Evolutionary conservation across 2,888 invertebrate species (phyloP).

Genomic region (Hirtodrosophila alboralis): DNA sequence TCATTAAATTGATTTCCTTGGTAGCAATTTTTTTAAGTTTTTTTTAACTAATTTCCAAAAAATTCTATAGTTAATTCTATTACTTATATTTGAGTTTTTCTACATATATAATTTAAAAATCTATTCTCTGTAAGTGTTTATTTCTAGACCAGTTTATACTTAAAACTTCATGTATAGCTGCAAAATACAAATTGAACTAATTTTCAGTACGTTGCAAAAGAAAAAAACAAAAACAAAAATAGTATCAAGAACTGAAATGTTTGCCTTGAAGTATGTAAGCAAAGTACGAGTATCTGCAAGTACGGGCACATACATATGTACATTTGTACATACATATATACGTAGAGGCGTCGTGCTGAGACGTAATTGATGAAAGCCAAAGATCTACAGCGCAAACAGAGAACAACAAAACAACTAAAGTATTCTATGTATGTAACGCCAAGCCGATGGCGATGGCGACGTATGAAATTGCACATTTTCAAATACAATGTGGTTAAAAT

Average conservation of each 20-base stretch:
- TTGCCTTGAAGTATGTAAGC: constrained; percentile 33
- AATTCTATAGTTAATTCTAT: too few relatives aligned
- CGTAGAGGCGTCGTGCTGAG: constrained; percentile 34
- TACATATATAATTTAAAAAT: too few relatives aligned
- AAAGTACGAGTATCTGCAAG: constrained; percentile 10
- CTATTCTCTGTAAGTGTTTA: too few relatives aligned
- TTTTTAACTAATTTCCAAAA: too few relatives aligned
- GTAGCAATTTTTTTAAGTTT: too few relatives aligned
- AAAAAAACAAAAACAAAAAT: constrained; percentile 10
- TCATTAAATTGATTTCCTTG: too few relatives aligned
- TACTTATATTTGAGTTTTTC: too few relatives aligned
- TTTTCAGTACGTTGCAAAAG: constrained; percentile 7
- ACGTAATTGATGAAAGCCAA: constrained; percentile 68
- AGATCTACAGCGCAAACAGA: constrained; percentile 53
- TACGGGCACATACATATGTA: constrained; percentile 3
- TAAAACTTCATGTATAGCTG: not conserved
- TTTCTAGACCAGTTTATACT: too few relatives aligned
- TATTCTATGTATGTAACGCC: constrained; percentile 46
- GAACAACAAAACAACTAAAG: constrained; percentile 24
- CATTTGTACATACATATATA: constrained; percentile 12
- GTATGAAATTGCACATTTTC: constrained; percentile 79
- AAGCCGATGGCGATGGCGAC: constrained; percentile 32
- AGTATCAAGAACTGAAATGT: constrained; percentile 19
- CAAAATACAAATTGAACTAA: constrained; percentile 9
- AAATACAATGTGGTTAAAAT: constrained; percentile 78